Evolutionary conservation across 2,113 vertebrate genomes (phyloP), one percentile per base, ranked within the genome.

Genomic region (Gymnorhina tibicen): DNA sequence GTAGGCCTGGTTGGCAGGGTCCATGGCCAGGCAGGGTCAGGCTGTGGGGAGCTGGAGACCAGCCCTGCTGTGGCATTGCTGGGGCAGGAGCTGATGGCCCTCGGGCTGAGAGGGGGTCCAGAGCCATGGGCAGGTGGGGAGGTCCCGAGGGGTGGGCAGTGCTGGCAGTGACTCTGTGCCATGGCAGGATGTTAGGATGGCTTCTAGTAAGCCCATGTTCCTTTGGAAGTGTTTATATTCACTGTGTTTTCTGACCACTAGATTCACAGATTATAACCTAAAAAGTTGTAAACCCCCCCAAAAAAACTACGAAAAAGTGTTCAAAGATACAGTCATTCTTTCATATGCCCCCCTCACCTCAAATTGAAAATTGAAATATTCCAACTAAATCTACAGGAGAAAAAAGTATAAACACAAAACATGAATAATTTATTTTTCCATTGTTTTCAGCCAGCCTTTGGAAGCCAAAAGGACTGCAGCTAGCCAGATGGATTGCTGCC

Each of bases 121-220:
- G 30, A 33, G 18, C 23, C 4, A 1, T 15, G n/a, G n/a, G n/a
- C 11, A 55, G 8, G 5, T 37, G 3, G 1, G 14, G 10, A 14
- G 50, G 3, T 11, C 18, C 5, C 0, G 0, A 37, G 1, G 26
- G 0, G 1, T 47, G 14, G 2, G 8, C 30, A 67, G 21, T 16
- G 9, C 33, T 73, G 50, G 23, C 2, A 3, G 22, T 39, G 8
- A 37, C 16, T 58, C 22, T 41, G 37, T 27, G 6, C 7, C 33
- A 33, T 24, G 5, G 19, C 13, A 74, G 12, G 15, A 16, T 56
- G 8, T 39, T 59, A n/a, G 11, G 6, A 35, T 55, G 33, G 26
- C 4, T 87, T 56, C 56, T 75, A 42, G 18, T 28, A 39, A 64
- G 21, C 2, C 1, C 19, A 21, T 44, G 24, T 63, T 85, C 42